Percentiles rank a stretch among this genome's conserved stretches.
Evolutionary conservation across 2,113 vertebrate genomes (phyloP).

Genomic region (Desmodus rotundus): DNA sequence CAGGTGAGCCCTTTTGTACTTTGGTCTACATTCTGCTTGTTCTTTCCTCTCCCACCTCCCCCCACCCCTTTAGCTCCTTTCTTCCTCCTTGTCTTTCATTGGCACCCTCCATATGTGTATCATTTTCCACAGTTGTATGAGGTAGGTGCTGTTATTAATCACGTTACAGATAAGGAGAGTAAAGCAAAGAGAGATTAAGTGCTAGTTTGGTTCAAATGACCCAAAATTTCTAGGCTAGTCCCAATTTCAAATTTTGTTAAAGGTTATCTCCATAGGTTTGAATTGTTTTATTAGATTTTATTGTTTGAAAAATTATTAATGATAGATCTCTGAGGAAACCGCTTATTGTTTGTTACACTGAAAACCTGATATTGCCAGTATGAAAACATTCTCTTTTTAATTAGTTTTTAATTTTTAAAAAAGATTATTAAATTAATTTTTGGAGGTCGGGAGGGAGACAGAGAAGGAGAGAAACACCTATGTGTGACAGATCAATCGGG

Average conservation of each 20-base stretch:
- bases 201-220: neutral
- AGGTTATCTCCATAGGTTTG: neutral
- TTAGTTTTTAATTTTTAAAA: too few relatives aligned
- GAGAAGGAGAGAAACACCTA: too few relatives aligned
- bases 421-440: too few relatives aligned
- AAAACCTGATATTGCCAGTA: neutral
- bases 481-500: too few relatives aligned
- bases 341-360: neutral
- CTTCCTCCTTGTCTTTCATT: neutral
- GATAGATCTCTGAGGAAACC: neutral
- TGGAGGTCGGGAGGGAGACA: neutral
- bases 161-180: neutral
- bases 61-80: neutral
- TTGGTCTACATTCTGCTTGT: neutral
- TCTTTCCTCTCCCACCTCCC: neutral
- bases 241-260: neutral
- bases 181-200: neutral
- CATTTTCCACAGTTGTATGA: neutral
- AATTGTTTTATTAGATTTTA: constrained; percentile 11
- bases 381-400: neutral
- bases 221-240: neutral
- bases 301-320: neutral
- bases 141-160: neutral
- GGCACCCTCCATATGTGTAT: neutral
- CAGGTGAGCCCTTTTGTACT: neutral